Conservation (phyloP, 2,113 vertebrate genomes). For the Stigmatopora argus region DNA sequence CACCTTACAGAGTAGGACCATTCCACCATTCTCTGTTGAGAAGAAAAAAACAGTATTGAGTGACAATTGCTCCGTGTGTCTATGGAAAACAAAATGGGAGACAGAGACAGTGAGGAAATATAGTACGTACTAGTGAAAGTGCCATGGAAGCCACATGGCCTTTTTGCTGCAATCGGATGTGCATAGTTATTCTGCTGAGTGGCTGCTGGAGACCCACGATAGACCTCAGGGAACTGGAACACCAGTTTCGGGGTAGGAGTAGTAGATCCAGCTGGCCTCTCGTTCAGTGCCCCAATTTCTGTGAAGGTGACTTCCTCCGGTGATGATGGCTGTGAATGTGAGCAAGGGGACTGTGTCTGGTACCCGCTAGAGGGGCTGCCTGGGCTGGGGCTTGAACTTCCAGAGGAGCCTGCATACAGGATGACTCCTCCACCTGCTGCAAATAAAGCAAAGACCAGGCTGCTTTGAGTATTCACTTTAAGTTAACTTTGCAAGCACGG, state of each 20-base stretch:
- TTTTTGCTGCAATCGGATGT: conserved; percentile 66
- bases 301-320: conserved; percentile 75
- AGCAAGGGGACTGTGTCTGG: conserved; percentile 74
- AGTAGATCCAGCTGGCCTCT: conserved; percentile 33
- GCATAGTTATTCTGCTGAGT: conserved; percentile 57
- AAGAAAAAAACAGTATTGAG: conserved; percentile 3
- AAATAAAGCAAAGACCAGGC: conserved; percentile 3
- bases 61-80: too few relatives aligned
- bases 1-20: conserved; percentile 79
- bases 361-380: conserved; percentile 77
- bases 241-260: conserved; percentile 66
- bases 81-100: too few relatives aligned
- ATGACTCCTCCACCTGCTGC: conserved; percentile 68
- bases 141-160: conserved; percentile 61
- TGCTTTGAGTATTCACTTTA: background rate
- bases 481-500: background rate
- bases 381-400: conserved; percentile 69
- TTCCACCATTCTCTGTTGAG: conserved; percentile 70
- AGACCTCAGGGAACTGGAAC: conserved; percentile 75
- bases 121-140: conserved; percentile 69
- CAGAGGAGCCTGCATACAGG: conserved; percentile 69
- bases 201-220: conserved; percentile 44
- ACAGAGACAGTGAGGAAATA: conserved; percentile 1
- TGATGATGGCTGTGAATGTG: conserved; percentile 75
- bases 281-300: conserved; percentile 67